Base-by-base conservation (phyloP, 2,113 vertebrate genomes). In the Nicator chloris region DNA sequence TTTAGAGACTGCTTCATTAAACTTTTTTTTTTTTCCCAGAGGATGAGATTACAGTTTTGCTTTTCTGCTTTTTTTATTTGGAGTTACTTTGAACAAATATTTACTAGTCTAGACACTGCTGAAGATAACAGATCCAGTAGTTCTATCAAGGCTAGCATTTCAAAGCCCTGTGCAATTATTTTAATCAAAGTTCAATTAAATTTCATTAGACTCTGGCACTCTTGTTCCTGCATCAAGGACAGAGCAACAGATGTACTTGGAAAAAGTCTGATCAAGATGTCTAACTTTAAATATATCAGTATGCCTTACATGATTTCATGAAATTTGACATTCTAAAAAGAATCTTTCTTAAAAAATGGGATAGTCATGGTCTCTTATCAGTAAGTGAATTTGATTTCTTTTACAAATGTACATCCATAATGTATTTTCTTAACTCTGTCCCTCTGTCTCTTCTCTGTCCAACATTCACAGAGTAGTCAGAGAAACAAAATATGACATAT, bases 141-240 rank as follows among this genome's bases (percentile, higher is more conserved):
- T 70, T 86, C 68, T 84, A 91, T 63, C 2, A 1, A 88, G 31
- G n/a, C 30, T 84, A 94, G 30, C 3, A 78, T 92, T 86, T 89
- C 35, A 91, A 92, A 92, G 47, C 39, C 39, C 16, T 66, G 9
- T 84, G 65, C 42, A 96, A 86, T 92, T 88, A 93, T 78, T 35
- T 80, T 88, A 83, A 92, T 92, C 66, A 88, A 86, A 88, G 50
- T 88, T 91, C 64, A 88, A 49, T 65, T 64, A 93, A 91, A 91
- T 81, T 92, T 91, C 47, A 78, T 96, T 91, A 86, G 39, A 47
- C 47, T 73, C 81, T 50, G 60, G 28, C 28, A 70, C 14, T 89
- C 69, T 44, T 65, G 8, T 54, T n/a, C 20, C 39, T 81, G 16
- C 18, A 73, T 73, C 37, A 86, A 92, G 80, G 51, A 42, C 59